Percentiles rank a stretch among this genome's conserved stretches.
Conservation (phyloP, 2,113 vertebrate species). For the Potamarius usumacintae region DNA sequence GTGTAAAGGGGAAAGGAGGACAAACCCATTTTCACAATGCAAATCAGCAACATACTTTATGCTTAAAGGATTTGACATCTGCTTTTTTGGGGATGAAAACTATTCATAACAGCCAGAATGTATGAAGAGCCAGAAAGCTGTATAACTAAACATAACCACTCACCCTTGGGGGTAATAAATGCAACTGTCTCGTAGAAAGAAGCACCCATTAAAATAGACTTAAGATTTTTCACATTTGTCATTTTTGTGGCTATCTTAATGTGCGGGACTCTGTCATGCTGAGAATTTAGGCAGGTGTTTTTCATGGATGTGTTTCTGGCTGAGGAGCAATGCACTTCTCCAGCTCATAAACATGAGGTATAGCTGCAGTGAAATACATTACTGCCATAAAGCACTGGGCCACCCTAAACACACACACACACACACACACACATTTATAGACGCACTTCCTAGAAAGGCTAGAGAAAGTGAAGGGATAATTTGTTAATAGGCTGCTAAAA, state of each 20-base stretch:
- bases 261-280: constrained; percentile 14
- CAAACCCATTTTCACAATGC: constrained; percentile 35
- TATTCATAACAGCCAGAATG: constrained; percentile 24
- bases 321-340: constrained; percentile 57
- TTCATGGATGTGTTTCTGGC: constrained; percentile 53
- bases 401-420: constrained; percentile 12
- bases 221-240: background rate
- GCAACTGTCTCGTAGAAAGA: background rate
- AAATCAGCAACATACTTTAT: constrained; percentile 37
- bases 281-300: constrained; percentile 37
- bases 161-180: background rate
- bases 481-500: constrained; percentile 35
- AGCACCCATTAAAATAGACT: constrained; percentile 20
- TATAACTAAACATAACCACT: constrained; percentile 6
- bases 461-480: constrained; percentile 8
- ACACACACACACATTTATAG: background rate
- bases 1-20: constrained; percentile 27
- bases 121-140: background rate
- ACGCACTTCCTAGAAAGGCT: constrained; percentile 1
- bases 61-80: constrained; percentile 35
- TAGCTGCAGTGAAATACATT: constrained; percentile 57
- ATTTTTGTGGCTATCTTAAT: constrained; percentile 17
- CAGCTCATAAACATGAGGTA: constrained; percentile 59
- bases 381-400: constrained; percentile 52
- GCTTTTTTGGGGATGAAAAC: constrained; percentile 15